phyloP scores from a whole-genome alignment of 2,888 invertebrate genomes.

The Drosophila austrosaltans region DNA sequence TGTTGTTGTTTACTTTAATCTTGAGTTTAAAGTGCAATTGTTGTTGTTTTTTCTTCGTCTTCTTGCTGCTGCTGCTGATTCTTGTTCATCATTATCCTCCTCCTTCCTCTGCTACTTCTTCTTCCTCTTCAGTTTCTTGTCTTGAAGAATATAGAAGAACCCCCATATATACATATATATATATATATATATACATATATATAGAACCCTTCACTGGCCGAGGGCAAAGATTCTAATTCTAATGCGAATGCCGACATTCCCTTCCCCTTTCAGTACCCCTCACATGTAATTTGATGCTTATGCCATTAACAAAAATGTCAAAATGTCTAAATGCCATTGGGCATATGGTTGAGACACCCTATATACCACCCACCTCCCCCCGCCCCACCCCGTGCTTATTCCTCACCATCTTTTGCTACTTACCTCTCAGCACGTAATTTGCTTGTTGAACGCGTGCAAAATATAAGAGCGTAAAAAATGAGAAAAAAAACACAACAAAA shows the following conservation, averaged over 20 bases:
- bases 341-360: conserved; percentile 44
- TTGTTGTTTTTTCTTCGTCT: neutral
- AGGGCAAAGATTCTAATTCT: conserved; percentile 34
- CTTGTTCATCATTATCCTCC: no score
- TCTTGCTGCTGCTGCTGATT: conserved; percentile 8
- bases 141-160: neutral
- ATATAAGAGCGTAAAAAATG: conserved; percentile 38
- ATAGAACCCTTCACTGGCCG: conserved; percentile 48
- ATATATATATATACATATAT: no score
- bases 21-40: conserved; percentile 47
- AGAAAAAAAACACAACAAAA: neutral
- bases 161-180: no score
- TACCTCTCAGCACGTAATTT: conserved; percentile 66
- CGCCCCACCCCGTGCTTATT: neutral
- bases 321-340: conserved; percentile 70
- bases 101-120: neutral
- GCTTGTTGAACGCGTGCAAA: conserved; percentile 68
- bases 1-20: conserved; percentile 40
- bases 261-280: neutral
- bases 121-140: neutral
- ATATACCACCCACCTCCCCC: neutral
- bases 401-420: neutral
- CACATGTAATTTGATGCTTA: conserved; percentile 75
- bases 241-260: neutral
- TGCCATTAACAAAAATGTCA: conserved; percentile 77